Evolutionary conservation across 1,140 invertebrate species (phyloP).

Genomic region (Meteorus sp.): DNA sequence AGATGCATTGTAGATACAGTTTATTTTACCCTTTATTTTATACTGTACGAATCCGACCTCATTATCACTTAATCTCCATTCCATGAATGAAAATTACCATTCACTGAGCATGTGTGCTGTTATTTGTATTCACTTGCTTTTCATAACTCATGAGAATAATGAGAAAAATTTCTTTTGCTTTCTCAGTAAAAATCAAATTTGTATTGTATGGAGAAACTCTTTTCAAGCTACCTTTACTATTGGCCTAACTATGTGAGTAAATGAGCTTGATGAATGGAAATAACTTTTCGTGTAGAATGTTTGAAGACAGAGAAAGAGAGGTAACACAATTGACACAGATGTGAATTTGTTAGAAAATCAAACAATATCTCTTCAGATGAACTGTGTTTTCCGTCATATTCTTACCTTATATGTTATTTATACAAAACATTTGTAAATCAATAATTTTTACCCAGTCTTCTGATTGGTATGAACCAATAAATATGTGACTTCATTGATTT

Average conservation of each 20-base stretch:
- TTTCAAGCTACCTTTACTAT: neutral
- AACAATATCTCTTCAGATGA: conserved; percentile 39
- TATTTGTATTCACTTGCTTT: neutral
- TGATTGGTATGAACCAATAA: too few species aligned
- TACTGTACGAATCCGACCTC: too few species aligned
- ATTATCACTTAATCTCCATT: neutral
- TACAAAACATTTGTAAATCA: neutral
- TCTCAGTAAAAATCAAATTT: too few species aligned
- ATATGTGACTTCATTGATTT: neutral
- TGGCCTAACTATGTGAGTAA: neutral
- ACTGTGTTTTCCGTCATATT: conserved; percentile 36
- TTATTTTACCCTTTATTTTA: neutral
- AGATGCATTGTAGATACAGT: conserved; percentile 9
- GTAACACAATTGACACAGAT: too few species aligned
- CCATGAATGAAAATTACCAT: too few species aligned
- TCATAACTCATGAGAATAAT: neutral
- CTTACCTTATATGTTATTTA: conserved; percentile 13
- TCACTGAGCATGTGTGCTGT: too few species aligned
- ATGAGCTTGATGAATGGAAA: neutral
- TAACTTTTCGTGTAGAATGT: too few species aligned
- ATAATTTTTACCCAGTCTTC: neutral
- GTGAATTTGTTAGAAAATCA: conserved; percentile 28
- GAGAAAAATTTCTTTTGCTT: neutral
- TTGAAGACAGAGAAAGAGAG: neutral
- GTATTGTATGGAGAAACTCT: too few species aligned